Base-by-base conservation (phyloP, 2,797 vertebrate species). In the Vultur gryphus region DNA sequence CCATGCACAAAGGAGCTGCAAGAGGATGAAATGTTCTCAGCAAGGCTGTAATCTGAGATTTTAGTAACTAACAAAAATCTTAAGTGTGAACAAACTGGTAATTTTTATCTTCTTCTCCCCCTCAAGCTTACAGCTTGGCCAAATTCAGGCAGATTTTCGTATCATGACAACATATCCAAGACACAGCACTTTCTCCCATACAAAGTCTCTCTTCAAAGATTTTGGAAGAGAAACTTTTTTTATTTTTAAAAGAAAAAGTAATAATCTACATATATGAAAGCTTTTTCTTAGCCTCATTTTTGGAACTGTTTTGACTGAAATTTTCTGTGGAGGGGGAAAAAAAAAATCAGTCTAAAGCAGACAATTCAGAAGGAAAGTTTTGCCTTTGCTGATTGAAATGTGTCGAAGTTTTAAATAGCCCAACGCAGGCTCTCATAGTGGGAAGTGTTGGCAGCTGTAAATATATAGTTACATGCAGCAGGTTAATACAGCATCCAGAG, bases 401-500 rank as follows among this genome's bases (percentile, higher is more conserved):
- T 79, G 62, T 89, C 0, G 1, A 73, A 71, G 91, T 96, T 95
- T 92, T 91, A 92, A 95, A 86, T 59, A 94, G 80, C 51, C 35
- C 16, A 12, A 5, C 35, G 13, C 46, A 75, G 41, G 46, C 65
- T 85, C 5, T 94, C 4, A 0, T 31, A 75, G 84, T 92, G 78
- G 93, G 90, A 94, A 85, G 90, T 48, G 64, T 8, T 94, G 84
- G 87, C 77, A 90, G 72, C 72, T 86, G 69, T 90, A 73, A 94
- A 73, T 86, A 77, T 10, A 48, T 35, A 43, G 64, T 89, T 79
- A 66, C 39, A 46, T 64, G 15, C 58, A 84, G 66, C 62, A 91
- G 87, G 90, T 94, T 93, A 88, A 81, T 69, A 17, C 69, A 86
- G 54, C 70, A 57, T 76, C 41, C 67, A 73, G 86, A 54, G 73